Evolutionary conservation across 2,888 invertebrate genomes (phyloP), one percentile per base, ranked within the genome.

Genomic region (Dichetophora obliterata): DNA sequence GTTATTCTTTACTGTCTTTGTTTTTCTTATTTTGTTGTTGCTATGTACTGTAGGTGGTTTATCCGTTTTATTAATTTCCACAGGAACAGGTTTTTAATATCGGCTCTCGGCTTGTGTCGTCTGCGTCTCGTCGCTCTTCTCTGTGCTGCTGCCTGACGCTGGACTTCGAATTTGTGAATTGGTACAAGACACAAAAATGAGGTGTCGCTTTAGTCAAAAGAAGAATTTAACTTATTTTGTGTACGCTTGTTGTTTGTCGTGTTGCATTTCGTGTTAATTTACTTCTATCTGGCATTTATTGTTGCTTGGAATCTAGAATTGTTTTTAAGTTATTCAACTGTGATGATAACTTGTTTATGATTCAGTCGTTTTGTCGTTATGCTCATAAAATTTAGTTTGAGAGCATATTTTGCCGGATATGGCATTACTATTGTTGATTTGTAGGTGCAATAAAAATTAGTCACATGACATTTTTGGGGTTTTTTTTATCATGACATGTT

Each of bases 21-120:
- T 43, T 43, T 11, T 43, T 11, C 11, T 48, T 75, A 68, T 24
- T 77, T 68, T 66, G 73, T 61, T 72, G 57, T 74, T 71, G 71
- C 63, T 78, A 31, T 68, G 63, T 72, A 8, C 72, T 75, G 78
- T 78, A 75, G 78, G 78, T 75, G 78, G 78, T 68, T 78, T 69
- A 78, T 75, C 75, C 69, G 75, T 75, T 78, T 75, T 61, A 57
- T 54, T 59, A 48, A 50, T 73, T 74, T 74, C n/a, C 59, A 52
- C 27, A 65, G 22, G 65, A 74, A 74, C 74, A 74, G 74, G 74
- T 74, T 74, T 43, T 74, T n/a, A 50, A 48, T 57, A 34, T 57
- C 63, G 43, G 11, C 43, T 43, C 43, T 43, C 6, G 11, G 0
- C 43, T 14, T 43, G 43, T 43, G 14, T 37, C 1, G 5, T 43